A percentile compares a stretch with the other conserved stretches of the same genome.
phyloP scores from a whole-genome alignment of 1,140 invertebrate species.

The Eubasilissa regina region DNA sequence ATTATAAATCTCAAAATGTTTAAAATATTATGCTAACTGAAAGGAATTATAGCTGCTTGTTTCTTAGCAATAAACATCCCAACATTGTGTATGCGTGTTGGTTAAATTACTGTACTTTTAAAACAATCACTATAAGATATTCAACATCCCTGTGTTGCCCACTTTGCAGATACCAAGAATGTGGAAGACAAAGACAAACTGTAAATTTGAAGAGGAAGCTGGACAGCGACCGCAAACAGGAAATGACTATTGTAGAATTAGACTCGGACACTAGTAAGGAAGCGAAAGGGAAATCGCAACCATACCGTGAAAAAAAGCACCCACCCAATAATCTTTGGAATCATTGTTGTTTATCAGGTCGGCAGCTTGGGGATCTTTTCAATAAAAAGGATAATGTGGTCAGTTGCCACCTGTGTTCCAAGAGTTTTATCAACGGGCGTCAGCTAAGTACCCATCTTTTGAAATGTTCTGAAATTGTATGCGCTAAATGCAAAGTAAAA shows the following conservation, averaged over 20 bases:
- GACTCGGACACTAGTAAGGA: neutral
- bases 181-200: slow-evolving; percentile 21
- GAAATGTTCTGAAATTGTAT: neutral
- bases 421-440: slow-evolving; percentile 17
- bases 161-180: slow-evolving; percentile 50
- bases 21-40: too few species aligned
- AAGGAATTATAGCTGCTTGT: too few species aligned
- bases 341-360: slow-evolving; percentile 4
- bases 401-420: slow-evolving; percentile 17
- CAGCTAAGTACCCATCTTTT: neutral
- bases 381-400: neutral
- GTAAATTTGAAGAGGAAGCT: slow-evolving; percentile 17
- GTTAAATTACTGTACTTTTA: neutral
- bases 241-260: neutral
- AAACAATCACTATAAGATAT: slow-evolving; percentile 38
- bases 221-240: slow-evolving; percentile 10
- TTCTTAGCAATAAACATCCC: too few species aligned
- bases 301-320: neutral
- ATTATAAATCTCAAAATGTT: too few species aligned
- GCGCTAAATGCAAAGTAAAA: slow-evolving; percentile 21
- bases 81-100: too few species aligned
- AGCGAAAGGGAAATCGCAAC: neutral
- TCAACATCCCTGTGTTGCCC: slow-evolving; percentile 46
- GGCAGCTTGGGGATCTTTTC: slow-evolving; percentile 12
- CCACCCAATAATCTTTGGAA: neutral